Evolutionary conservation across 2,113 vertebrate genomes (phyloP).

Genomic region (Micronycteris hirsuta): DNA sequence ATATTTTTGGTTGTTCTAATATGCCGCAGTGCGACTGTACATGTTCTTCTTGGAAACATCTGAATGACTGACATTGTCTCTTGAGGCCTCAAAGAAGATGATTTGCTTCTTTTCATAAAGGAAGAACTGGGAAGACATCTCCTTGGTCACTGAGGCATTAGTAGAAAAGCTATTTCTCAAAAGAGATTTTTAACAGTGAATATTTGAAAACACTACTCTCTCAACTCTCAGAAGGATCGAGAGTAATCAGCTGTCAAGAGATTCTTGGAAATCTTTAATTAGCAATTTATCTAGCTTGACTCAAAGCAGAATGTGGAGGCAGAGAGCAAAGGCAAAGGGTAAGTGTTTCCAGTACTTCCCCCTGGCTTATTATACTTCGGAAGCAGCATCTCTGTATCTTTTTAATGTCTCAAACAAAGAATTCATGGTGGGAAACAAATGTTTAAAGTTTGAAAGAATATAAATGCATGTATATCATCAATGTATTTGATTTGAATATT

Average conservation of each 20-base stretch:
- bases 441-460: conserved; percentile 19
- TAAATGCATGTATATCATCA: background rate
- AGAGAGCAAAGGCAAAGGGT: background rate
- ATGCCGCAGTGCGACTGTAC: background rate
- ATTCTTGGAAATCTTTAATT: conserved; percentile 38
- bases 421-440: background rate
- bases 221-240: background rate
- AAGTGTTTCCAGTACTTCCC: background rate
- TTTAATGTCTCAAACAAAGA: background rate
- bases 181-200: conserved; percentile 46
- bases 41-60: conserved; percentile 35
- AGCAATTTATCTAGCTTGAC: conserved; percentile 38
- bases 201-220: conserved; percentile 32
- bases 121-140: conserved; percentile 6
- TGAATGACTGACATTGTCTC: conserved; percentile 34
- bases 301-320: background rate
- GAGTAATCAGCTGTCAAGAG: conserved; percentile 35
- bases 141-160: background rate
- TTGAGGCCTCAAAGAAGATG: background rate
- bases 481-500: background rate
- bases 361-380: background rate
- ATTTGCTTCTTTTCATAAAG: conserved; percentile 32
- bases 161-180: conserved; percentile 17
- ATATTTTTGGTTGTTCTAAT: conserved; percentile 61
- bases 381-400: background rate